Conservation (phyloP, 1,140 invertebrate species). For the Halyomorpha halys region DNA sequence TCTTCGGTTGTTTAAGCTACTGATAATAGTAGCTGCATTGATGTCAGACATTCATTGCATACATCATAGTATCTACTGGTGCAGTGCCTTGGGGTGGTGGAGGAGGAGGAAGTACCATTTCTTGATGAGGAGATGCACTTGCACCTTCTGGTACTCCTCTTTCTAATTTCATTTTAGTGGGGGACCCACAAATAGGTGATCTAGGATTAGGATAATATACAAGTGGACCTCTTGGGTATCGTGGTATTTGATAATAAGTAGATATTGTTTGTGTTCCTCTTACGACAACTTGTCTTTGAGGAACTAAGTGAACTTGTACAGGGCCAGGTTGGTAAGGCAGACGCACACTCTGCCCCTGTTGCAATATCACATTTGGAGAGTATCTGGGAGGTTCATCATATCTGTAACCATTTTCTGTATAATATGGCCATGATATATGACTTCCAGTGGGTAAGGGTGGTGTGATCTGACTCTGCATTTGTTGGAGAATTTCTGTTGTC, state of each 20-base stretch:
- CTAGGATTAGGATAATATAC: constrained; percentile 35
- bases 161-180: constrained; percentile 34
- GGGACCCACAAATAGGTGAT: constrained; percentile 36
- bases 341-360: constrained; percentile 28
- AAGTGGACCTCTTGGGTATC: constrained; percentile 37
- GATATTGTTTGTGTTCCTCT: constrained; percentile 37
- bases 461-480: constrained; percentile 60
- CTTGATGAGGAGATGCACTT: constrained; percentile 33
- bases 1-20: constrained; percentile 19
- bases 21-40: constrained; percentile 27
- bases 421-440: constrained; percentile 51
- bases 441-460: constrained; percentile 37
- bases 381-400: constrained; percentile 14
- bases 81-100: constrained; percentile 30
- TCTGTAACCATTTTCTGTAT: constrained; percentile 35
- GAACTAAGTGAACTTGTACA: constrained; percentile 34
- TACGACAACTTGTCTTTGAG: constrained; percentile 36
- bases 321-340: constrained; percentile 38
- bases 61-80: constrained; percentile 37
- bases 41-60: constrained; percentile 42
- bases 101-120: constrained; percentile 16
- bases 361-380: constrained; percentile 18
- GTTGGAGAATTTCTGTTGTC: constrained; percentile 68
- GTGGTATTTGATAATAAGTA: constrained; percentile 23
- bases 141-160: constrained; percentile 36